Base-by-base conservation (phyloP, 2,888 invertebrate species). In the Dolichomitus sp. region DNA sequence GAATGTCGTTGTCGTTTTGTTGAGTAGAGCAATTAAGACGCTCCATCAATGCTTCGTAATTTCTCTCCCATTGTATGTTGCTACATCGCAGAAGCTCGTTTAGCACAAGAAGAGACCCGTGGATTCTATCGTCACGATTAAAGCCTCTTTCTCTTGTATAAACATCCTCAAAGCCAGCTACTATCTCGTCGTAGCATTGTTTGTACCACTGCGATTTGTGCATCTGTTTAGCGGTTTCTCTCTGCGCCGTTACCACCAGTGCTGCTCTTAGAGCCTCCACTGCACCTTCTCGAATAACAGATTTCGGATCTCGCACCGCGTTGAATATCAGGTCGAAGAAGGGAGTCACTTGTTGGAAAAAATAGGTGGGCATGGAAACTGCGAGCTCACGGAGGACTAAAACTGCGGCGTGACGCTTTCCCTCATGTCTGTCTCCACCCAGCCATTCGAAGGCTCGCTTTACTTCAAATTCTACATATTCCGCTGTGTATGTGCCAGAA, bases 381-480 rank as follows among this genome's bases (percentile, higher is more conserved):
- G 99, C 99, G 65, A 99, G 94, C 94, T 99, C 99, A 89, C 98
- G 96, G 12, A 99, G 94, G 17, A 99, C 96, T 65, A 99, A 95
- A 2, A 99, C 98, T 12, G 99, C 99, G 12, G 98, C 98, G 93
- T 98, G 98, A 66, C 98, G 95, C 92, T 98, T 97, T 2, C 98
- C 97, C 95, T 99, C 99, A 93, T 98, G 96, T 87, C 98, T 95
- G 89, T 98, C 99, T 69, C 97, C 97, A 33, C 97, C 97, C 5
- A 99, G 95, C 98, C 98, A 99, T 93, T 99, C 99, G 92, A 99
- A 97, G 0, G 99, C 98, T 90, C 98, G 95, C 93, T 98, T 98
- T 1, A 99, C 98, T 94, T 99, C 99, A 94, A 99, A 99, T 90
- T 99, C 99, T n/a, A 99, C 99, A 92, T 99, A 99, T 92, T 99